Percentiles rank a stretch among this genome's conserved stretches.
Evolutionary conservation across 1,140 invertebrate species (phyloP).

Genomic region (Cepaea nemoralis): DNA sequence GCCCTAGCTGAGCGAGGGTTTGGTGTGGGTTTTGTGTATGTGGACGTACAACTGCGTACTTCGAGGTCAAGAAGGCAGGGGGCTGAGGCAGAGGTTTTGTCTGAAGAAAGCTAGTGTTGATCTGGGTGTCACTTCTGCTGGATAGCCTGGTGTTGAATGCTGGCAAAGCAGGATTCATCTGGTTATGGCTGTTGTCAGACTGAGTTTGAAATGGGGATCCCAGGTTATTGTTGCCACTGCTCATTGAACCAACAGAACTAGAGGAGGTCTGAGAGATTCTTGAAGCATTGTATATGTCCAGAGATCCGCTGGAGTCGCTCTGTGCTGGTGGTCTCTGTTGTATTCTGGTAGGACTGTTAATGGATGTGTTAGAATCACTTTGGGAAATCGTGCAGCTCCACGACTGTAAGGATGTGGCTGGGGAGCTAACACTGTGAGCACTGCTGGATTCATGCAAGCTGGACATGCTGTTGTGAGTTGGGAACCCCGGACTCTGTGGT

Average conservation of each 20-base stretch:
- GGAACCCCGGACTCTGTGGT: neutral
- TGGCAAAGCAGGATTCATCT: neutral
- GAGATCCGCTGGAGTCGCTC: conserved; percentile 5
- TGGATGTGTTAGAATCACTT: conserved; percentile 9
- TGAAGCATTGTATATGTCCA: neutral
- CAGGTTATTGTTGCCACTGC: neutral
- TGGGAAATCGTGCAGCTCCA: neutral
- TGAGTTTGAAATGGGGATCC: neutral
- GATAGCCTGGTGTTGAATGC: neutral
- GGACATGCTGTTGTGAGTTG: neutral
- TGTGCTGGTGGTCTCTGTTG: neutral
- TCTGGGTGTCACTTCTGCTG: neutral
- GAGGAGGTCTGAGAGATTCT: neutral
- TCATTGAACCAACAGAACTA: neutral
- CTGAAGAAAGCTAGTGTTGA: neutral
- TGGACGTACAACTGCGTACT: conserved; percentile 43
- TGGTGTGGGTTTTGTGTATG: conserved; percentile 32
- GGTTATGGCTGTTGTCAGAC: neutral
- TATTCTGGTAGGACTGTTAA: neutral
- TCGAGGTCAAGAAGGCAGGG: neutral
- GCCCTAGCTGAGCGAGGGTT: conserved; percentile 17
- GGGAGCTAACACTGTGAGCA: neutral
- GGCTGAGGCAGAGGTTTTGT: neutral
- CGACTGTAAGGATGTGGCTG: neutral
- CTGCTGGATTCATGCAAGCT: conserved; percentile 26